Percentiles rank a stretch among this genome's conserved stretches.
Conservation (phyloP, 1,140 invertebrate species). For the Drosophila murphyi region DNA sequence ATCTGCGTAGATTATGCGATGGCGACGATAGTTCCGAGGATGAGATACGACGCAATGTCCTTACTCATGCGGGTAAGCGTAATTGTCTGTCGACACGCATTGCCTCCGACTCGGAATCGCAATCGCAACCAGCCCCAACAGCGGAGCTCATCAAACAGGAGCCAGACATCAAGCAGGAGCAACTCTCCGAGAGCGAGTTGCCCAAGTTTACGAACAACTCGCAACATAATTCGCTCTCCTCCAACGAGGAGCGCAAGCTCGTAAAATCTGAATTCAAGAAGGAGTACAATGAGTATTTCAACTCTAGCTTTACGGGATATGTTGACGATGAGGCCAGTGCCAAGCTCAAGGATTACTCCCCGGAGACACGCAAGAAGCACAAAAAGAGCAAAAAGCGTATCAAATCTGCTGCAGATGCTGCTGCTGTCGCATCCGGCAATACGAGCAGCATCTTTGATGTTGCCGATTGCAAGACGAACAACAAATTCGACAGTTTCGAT, state of each 20-base stretch:
- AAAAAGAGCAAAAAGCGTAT: slow-evolving; percentile 93
- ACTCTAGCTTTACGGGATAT: slow-evolving; percentile 35
- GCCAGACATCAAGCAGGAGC: slow-evolving; percentile 81
- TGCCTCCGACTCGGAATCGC: slow-evolving; percentile 86
- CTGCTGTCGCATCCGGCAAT: slow-evolving; percentile 8
- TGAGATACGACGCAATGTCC: slow-evolving; percentile 65
- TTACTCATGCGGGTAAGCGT: slow-evolving; percentile 84
- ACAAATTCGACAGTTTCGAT: slow-evolving; percentile 62
- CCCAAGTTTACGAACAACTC: slow-evolving; percentile 61
- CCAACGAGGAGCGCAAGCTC: slow-evolving; percentile 60
- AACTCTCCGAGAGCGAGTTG: slow-evolving; percentile 55
- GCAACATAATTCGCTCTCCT: slow-evolving; percentile 67
- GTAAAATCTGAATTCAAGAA: slow-evolving; percentile 79
- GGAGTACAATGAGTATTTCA: slow-evolving; percentile 68
- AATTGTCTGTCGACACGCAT: slow-evolving; percentile 86
- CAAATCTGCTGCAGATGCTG: slow-evolving; percentile 86
- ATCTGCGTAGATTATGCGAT: slow-evolving; percentile 74
- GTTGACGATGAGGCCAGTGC: slow-evolving; percentile 14
- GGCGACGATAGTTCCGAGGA: slow-evolving; percentile 83
- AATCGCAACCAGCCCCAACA: slow-evolving; percentile 78
- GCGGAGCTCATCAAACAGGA: slow-evolving; percentile 72
- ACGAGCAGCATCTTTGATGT: background rate
- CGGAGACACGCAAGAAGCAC: slow-evolving; percentile 89
- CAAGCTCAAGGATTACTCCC: slow-evolving; percentile 70
- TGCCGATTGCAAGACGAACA: slow-evolving; percentile 45